Evolutionary conservation across 2,797 vertebrate genomes (phyloP).

Genomic region (Vespertilio murinus): DNA sequence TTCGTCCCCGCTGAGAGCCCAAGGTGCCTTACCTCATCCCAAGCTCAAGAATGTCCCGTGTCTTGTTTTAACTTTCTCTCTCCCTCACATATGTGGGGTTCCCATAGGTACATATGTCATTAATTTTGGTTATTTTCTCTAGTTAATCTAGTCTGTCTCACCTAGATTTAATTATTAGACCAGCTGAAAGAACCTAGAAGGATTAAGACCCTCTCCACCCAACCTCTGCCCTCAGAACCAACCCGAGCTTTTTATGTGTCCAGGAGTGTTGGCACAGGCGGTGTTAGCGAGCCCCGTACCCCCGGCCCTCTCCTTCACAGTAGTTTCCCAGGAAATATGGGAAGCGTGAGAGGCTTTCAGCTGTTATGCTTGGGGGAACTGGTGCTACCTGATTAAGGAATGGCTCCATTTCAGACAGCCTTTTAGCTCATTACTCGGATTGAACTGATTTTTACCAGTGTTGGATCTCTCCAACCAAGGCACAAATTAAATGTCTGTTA

Average conservation of each 20-base stretch:
- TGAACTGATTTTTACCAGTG: conserved; percentile 58
- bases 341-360: background rate
- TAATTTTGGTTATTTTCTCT: background rate
- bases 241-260: background rate
- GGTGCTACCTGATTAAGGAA: background rate
- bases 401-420: background rate
- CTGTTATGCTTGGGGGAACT: background rate
- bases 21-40: background rate
- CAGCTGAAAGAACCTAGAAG: background rate
- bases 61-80: background rate
- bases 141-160: background rate
- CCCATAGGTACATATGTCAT: background rate
- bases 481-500: background rate
- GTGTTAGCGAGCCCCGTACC: accelerated
- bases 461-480: conserved; percentile 5
- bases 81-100: background rate
- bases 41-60: background rate
- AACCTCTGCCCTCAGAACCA: background rate
- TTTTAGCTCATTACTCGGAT: background rate
- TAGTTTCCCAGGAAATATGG: background rate
- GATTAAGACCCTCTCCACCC: no score
- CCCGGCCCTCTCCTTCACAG: background rate
- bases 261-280: background rate
- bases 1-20: background rate
- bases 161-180: background rate